phyloP scores from a whole-genome alignment of 2,113 vertebrate species.

The Lophius piscatorius region DNA sequence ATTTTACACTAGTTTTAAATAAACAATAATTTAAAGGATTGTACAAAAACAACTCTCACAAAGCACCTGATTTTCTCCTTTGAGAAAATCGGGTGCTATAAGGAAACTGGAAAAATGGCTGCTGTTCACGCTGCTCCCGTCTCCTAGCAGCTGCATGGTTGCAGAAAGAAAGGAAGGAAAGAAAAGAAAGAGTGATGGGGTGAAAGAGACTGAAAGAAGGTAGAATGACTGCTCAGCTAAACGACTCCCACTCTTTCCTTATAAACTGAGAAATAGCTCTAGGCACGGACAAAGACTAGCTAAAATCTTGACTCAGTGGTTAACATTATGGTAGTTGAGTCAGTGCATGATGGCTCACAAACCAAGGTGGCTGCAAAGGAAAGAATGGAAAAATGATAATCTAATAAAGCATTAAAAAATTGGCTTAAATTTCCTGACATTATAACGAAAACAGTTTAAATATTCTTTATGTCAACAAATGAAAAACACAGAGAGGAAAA shows the following conservation, averaged over 20 bases:
- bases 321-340: slow-evolving; percentile 68
- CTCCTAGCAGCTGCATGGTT: slow-evolving; percentile 75
- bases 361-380: slow-evolving; percentile 9
- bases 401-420: background rate
- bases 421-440: background rate
- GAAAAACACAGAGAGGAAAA: background rate
- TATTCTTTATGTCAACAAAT: background rate
- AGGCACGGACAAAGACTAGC: slow-evolving; percentile 48
- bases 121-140: slow-evolving; percentile 67
- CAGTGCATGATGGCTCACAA: slow-evolving; percentile 23
- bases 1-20: slow-evolving; percentile 19
- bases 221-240: slow-evolving; percentile 70
- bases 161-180: slow-evolving; percentile 30
- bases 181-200: slow-evolving; percentile 26
- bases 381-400: too few species aligned
- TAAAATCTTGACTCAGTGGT: slow-evolving; percentile 47
- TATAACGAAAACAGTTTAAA: background rate
- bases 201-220: slow-evolving; percentile 46
- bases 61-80: too few species aligned
- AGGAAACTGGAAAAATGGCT: slow-evolving; percentile 50
- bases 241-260: slow-evolving; percentile 72
- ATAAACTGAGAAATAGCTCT: slow-evolving; percentile 66
- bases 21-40: too few species aligned
- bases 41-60: too few species aligned
- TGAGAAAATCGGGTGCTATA: slow-evolving; percentile 38